Conservation (phyloP, 2,888 invertebrate species). For the Aphodius granarius region DNA sequence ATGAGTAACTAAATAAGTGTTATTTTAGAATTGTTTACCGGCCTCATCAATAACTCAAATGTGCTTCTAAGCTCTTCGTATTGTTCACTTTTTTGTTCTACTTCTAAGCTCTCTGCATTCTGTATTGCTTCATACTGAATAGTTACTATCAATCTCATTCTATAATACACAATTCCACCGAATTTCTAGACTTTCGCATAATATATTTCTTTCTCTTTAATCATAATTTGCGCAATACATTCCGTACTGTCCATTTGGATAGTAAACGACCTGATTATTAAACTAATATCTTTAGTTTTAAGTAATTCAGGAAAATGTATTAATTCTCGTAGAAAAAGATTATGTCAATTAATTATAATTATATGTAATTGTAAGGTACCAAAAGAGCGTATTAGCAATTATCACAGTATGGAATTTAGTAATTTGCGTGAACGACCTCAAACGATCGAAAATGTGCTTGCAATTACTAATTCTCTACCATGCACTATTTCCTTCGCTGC, state of each 20-base stretch:
- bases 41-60: too few relatives aligned
- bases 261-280: not conserved
- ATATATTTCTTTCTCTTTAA: too few relatives aligned
- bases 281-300: not conserved
- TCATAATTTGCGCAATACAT: not conserved
- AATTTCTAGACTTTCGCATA: too few relatives aligned
- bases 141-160: too few relatives aligned
- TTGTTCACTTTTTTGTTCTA: too few relatives aligned
- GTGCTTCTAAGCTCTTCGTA: too few relatives aligned
- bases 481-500: constrained; percentile 8
- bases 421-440: constrained; percentile 9
- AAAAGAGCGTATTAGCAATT: not conserved
- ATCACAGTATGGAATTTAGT: not conserved
- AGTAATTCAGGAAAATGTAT: not conserved
- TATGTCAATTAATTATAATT: not conserved
- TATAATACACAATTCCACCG: too few relatives aligned
- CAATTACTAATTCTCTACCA: constrained; percentile 7
- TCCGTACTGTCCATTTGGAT: not conserved
- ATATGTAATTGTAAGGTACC: not conserved
- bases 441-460: not conserved
- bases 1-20: too few relatives aligned
- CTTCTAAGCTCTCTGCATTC: too few relatives aligned
- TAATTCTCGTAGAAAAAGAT: not conserved
- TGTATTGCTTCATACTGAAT: too few relatives aligned
- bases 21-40: too few relatives aligned